Base-by-base conservation (phyloP, 2,797 vertebrate genomes). In the Benthosema pterotum region DNA sequence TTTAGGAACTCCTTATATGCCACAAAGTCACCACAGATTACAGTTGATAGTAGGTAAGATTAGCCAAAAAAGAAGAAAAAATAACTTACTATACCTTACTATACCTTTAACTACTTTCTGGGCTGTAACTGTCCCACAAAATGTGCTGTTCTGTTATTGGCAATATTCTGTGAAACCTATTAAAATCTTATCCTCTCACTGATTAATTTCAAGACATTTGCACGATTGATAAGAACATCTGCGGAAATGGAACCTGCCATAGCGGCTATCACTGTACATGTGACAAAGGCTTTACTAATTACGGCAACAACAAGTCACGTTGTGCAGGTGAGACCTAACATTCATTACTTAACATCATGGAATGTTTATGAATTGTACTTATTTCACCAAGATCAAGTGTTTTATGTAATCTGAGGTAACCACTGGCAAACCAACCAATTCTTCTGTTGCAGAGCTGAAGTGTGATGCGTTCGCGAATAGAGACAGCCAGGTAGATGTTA, bases 231-330 rank as follows among this genome's bases (percentile, higher is more conserved):
- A 58, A 60, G 8, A 77, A 74, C 59, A 77, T 87, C 58, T 92
- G 91, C 25, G 88, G 88, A 78, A 80, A 82, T 76, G 88, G 87
- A 76, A 79, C 63, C 58, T 91, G 89, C 63, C 63, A 42, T 0
- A 69, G 86, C 0, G 69, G 86, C n/a, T 61, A 85, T 71, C 58
- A 72, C 54, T 93, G 22, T 22, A 4, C 22, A 22, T 22, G 22
- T 4, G 2, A 22, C 22, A 3, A 22, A 22, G 88, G 90, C 42
- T 92, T 78, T 71, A 90, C 83, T 32, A 87, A 92, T 85, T 89
- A 87, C 38, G 75, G 72, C 60, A 65, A 65, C 28, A 69, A 71
- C 1, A 19, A 4, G 22, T 65, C 54, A 17, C 75, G 2, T 2
- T 92, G 89, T 72, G 78, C 72, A 17, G 82, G 90, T 92, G 65